Evolutionary conservation across 2,797 vertebrate species (phyloP), one percentile per base, ranked within the genome.

Genomic region (Coccyzus lansbergi): DNA sequence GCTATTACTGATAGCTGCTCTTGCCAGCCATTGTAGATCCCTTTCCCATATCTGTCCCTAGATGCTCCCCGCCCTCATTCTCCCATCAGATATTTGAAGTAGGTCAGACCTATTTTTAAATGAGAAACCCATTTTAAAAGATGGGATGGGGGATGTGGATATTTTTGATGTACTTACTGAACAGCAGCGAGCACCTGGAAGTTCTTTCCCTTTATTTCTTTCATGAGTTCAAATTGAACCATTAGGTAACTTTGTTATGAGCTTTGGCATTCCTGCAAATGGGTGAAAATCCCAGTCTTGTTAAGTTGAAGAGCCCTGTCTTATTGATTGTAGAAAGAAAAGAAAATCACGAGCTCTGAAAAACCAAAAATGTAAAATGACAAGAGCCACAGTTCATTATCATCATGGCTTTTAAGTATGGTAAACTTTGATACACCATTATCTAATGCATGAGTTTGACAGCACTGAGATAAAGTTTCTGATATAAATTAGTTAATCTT

Each of bases 401-500:
- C 0, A 0, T 69, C 28, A 21, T n/a, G 53, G 29, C 63, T 95
- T 94, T 85, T 85, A 90, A 94, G 70, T 91, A 46, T 4, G 4
- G 77, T 58, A 72, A 11, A 26, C 63, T 88, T 94, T 88, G 74
- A 86, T 86, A 34, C 6, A n/a, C 22, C 31, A 14, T 76, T 94
- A 75, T 69, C 91, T 78, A 67, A 86, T 83, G 63, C 18, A 6
- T 31, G 42, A 83, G 8, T 75, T 82, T 90, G 44, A 72, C 72
- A 88, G 38, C 34, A 79, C 33, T 74, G 56, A 56, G 74, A 90
- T 88, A 94, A 90, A 79, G 20, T 72, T 86, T 86, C 56, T 88
- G 70, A 82, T 84, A 49, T 3, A 85, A 80, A 94, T 82, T 56
- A 58, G n/a, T 70, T 76, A 8, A 68, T 84, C 58, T 48, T 76